Conservation (phyloP, 2,888 invertebrate species). For the Dione juno region DNA sequence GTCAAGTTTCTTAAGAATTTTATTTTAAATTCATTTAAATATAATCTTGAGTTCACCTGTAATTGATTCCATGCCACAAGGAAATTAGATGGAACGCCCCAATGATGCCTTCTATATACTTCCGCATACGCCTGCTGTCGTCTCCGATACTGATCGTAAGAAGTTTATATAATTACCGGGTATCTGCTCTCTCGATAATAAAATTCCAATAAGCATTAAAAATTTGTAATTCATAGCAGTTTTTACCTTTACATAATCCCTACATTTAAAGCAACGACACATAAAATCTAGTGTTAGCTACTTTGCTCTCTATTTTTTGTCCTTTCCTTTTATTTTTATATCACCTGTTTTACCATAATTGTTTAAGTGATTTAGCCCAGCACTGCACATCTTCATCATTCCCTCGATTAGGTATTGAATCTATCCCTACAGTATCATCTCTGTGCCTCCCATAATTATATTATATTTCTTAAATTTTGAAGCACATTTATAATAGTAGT, state of each 20-base stretch:
- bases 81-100: constrained; percentile 31
- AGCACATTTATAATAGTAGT: too few species aligned
- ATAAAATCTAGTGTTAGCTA: too few species aligned
- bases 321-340: too few species aligned
- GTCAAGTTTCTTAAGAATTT: neutral
- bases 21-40: neutral
- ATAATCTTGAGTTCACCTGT: constrained; percentile 25
- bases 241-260: neutral
- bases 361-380: too few species aligned
- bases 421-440: too few species aligned
- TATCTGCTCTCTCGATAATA: neutral
- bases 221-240: neutral
- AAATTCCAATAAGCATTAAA: neutral
- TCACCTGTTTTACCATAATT: too few species aligned
- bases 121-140: constrained; percentile 17
- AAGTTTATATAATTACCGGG: constrained; percentile 15
- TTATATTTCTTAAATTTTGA: too few species aligned
- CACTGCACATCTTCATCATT: too few species aligned
- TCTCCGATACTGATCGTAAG: neutral
- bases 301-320: too few species aligned
- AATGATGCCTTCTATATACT: constrained; percentile 14
- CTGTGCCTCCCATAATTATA: too few species aligned
- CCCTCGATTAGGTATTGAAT: too few species aligned
- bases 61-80: constrained; percentile 31
- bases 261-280: too few species aligned